Evolutionary conservation across 2,888 invertebrate species (phyloP).

Genomic region (Mythimna pallens): DNA sequence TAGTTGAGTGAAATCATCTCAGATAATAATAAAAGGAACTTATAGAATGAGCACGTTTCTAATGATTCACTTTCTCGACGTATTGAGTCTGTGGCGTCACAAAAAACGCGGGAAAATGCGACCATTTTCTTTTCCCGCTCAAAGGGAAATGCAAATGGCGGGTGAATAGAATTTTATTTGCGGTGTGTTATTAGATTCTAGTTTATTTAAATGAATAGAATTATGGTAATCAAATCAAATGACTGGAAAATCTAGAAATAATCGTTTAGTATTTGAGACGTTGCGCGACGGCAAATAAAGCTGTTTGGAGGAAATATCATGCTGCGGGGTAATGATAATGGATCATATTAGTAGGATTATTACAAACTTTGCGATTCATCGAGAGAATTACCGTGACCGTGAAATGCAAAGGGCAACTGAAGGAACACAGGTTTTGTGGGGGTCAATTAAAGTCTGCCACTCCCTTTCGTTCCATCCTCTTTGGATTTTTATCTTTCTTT

Average conservation of each 20-base stretch:
- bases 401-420: too few relatives aligned
- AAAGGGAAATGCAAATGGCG: slow-evolving; percentile 84
- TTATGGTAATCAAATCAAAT: slow-evolving; percentile 4
- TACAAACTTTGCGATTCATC: too few relatives aligned
- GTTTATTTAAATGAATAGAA: slow-evolving; percentile 24
- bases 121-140: slow-evolving; percentile 81
- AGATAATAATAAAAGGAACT: slow-evolving; percentile 65
- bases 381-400: too few relatives aligned
- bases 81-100: slow-evolving; percentile 70
- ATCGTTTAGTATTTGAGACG: neutral
- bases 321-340: too few relatives aligned
- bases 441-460: too few relatives aligned
- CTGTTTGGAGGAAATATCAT: neutral
- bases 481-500: too few relatives aligned
- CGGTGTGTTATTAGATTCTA: slow-evolving; percentile 34
- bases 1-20: slow-evolving; percentile 54
- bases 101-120: slow-evolving; percentile 77
- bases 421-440: too few relatives aligned
- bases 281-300: neutral
- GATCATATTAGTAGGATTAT: too few relatives aligned
- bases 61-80: slow-evolving; percentile 82
- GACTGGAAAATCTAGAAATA: slow-evolving; percentile 2
- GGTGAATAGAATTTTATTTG: slow-evolving; percentile 53
- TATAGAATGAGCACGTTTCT: slow-evolving; percentile 74
- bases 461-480: too few relatives aligned